Percentiles rank a stretch among this genome's conserved stretches.
Conservation (phyloP, 2,888 invertebrate genomes). For the Synanthedon andrenaeformis region DNA sequence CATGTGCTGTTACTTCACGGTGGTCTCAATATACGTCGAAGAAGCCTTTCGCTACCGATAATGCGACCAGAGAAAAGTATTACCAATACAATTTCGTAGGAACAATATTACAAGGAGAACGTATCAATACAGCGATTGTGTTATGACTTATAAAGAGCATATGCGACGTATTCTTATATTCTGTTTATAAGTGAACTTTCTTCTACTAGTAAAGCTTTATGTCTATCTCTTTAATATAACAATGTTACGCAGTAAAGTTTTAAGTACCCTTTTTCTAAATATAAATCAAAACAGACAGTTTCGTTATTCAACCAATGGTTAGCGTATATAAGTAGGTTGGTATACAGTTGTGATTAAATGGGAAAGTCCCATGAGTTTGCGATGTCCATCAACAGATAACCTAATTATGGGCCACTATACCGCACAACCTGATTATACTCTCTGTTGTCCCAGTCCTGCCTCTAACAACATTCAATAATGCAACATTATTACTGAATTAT, state of each 20-base stretch:
- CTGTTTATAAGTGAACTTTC: too few species aligned
- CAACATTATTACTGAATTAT: background rate
- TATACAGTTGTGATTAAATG: background rate
- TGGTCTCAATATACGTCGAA: too few species aligned
- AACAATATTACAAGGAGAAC: background rate
- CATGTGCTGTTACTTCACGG: too few species aligned
- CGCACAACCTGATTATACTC: slow-evolving; percentile 12
- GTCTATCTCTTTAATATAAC: too few species aligned
- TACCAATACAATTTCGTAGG: background rate
- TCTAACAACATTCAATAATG: background rate
- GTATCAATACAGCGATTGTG: background rate
- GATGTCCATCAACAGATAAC: slow-evolving; percentile 14
- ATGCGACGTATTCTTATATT: too few species aligned
- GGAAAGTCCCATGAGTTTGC: slow-evolving; percentile 12
- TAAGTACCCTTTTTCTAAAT: too few species aligned
- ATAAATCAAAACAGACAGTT: too few species aligned
- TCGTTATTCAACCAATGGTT: too few species aligned
- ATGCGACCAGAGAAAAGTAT: background rate
- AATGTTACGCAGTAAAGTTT: too few species aligned
- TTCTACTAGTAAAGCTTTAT: too few species aligned
- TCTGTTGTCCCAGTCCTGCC: background rate
- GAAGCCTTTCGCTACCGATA: background rate
- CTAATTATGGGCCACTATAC: slow-evolving; percentile 17
- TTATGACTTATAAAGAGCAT: background rate
- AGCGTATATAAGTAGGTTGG: too few species aligned